phyloP scores from a whole-genome alignment of 2,113 vertebrate species.

The Gymnarchus niloticus region DNA sequence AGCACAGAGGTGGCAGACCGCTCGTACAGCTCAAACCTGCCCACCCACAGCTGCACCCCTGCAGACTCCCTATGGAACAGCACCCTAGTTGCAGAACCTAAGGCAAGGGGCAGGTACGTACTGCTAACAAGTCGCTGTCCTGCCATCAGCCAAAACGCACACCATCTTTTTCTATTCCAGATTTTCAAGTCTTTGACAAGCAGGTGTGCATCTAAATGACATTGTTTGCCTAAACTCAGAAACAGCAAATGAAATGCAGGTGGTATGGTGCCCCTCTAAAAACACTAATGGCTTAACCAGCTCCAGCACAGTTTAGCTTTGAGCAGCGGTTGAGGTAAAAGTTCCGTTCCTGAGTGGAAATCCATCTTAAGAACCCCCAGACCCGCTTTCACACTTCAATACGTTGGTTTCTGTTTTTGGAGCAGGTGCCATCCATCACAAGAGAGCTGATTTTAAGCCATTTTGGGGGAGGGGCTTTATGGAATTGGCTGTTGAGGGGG shows the following conservation, averaged over 20 bases:
- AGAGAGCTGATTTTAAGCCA: not conserved
- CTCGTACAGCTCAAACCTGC: constrained; percentile 42
- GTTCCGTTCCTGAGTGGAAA: constrained; percentile 16
- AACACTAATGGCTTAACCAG: constrained; percentile 4
- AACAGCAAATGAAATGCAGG: not conserved
- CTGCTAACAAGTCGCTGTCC: not conserved
- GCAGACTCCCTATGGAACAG: constrained; percentile 45
- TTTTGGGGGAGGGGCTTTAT: not conserved
- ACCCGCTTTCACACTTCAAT: not conserved
- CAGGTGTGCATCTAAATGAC: not conserved
- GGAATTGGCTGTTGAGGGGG: not conserved
- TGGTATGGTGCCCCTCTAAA: not conserved
- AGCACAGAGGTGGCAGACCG: constrained; percentile 59
- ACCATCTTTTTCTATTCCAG: not conserved
- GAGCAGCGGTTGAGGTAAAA: constrained; percentile 11
- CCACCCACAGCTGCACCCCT: constrained; percentile 48
- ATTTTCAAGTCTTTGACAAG: not conserved
- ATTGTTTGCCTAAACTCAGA: not conserved
- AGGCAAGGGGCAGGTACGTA: constrained; percentile 65
- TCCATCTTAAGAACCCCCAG: constrained; percentile 3
- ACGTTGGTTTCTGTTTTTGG: constrained; percentile 9
- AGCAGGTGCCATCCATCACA: not conserved
- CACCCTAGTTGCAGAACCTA: constrained; percentile 37
- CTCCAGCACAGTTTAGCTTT: constrained; percentile 12
- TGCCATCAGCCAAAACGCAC: not conserved